phyloP scores from a whole-genome alignment of 1,140 invertebrate genomes.

The Platyscapa corneri region DNA sequence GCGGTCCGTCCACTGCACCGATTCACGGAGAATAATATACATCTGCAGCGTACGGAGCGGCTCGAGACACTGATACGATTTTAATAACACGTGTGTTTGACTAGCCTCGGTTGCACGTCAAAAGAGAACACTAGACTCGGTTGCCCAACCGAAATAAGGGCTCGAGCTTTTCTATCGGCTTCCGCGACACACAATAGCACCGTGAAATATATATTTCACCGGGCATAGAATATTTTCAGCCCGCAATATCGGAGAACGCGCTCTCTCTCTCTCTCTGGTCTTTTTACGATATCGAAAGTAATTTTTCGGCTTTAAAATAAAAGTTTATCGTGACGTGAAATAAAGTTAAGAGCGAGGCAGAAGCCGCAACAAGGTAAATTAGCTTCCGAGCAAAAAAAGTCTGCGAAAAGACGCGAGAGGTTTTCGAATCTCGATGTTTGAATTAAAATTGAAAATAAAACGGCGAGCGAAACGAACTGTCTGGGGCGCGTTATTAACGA shows the following conservation, averaged over 20 bases:
- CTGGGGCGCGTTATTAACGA: background rate
- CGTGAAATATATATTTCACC: background rate
- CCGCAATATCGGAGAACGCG: too few species aligned
- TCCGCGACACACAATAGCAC: background rate
- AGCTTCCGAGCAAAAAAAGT: too few species aligned
- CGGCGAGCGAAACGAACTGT: too few species aligned
- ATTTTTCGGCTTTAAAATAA: background rate
- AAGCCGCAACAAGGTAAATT: too few species aligned
- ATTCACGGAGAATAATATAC: background rate
- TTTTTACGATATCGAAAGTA: background rate
- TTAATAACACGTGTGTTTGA: background rate
- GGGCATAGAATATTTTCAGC: background rate
- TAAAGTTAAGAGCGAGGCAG: too few species aligned
- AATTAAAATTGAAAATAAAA: background rate
- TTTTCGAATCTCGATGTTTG: background rate
- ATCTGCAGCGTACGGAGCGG: background rate
- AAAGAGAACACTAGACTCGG: background rate
- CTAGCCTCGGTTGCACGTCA: background rate
- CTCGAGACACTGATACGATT: background rate
- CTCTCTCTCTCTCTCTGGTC: too few species aligned
- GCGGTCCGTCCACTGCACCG: background rate
- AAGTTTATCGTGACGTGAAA: too few species aligned
- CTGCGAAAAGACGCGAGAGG: too few species aligned
- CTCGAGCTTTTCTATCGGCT: background rate
- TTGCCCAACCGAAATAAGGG: background rate